Conservation (phyloP, 2,113 vertebrate genomes). For the Podarcis raffonei region DNA sequence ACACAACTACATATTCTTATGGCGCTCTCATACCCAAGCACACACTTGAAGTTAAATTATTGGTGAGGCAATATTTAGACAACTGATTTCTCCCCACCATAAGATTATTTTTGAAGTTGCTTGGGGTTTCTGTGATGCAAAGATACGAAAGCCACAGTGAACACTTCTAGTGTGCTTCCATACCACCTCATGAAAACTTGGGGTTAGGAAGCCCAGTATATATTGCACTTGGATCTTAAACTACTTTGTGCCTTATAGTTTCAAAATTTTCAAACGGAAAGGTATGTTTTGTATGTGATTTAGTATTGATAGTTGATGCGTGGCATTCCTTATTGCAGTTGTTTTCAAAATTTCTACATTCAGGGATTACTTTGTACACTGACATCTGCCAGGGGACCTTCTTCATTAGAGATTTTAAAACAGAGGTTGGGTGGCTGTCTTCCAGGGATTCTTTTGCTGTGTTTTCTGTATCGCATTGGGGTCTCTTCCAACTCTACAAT, state of each 20-base stretch:
- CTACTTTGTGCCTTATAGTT: neutral
- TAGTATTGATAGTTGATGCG: neutral
- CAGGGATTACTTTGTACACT: neutral
- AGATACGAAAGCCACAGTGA: neutral
- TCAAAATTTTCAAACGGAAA: neutral
- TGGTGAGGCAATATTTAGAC: neutral
- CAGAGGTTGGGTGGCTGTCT: no score
- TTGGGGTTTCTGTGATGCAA: neutral
- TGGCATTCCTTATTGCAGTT: neutral
- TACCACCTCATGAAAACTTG: neutral
- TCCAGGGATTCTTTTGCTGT: no score
- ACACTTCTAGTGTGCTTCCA: neutral
- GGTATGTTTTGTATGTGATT: neutral
- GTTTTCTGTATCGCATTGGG: no score
- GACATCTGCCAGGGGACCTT: neutral
- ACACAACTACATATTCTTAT: neutral
- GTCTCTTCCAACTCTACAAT: no score
- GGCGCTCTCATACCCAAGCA: neutral
- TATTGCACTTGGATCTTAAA: neutral
- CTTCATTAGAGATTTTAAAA: no score
- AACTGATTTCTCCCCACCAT: neutral
- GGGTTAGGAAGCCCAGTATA: neutral
- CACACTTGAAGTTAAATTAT: neutral
- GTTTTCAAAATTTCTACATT: neutral
- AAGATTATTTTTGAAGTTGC: neutral